phyloP scores from a whole-genome alignment of 2,888 invertebrate species.

The Ferdinandea cuprea region DNA sequence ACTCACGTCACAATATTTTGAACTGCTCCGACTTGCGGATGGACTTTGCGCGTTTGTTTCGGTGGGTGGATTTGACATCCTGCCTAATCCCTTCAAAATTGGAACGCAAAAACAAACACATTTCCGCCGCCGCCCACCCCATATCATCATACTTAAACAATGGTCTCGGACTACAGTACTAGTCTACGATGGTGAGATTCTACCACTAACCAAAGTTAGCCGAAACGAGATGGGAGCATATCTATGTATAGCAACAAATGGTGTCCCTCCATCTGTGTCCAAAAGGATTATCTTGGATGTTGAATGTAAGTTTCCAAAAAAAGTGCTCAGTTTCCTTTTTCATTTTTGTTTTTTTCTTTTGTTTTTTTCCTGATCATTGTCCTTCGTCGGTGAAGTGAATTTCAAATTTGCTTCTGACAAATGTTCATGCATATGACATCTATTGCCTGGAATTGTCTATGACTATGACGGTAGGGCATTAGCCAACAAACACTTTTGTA shows the following conservation, averaged over 20 bases:
- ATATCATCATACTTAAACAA: constrained; percentile 38
- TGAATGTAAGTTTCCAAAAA: constrained; percentile 86
- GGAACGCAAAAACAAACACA: constrained; percentile 17
- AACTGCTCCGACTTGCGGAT: constrained; percentile 53
- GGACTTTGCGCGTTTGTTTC: constrained; percentile 37
- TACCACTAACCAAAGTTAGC: constrained; percentile 93
- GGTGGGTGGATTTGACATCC: constrained; percentile 60
- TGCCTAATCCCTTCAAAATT: constrained; percentile 58
- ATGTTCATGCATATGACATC: constrained; percentile 75
- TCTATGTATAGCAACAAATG: constrained; percentile 86
- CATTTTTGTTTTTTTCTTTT: constrained; percentile 37
- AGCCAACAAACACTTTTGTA: constrained; percentile 57
- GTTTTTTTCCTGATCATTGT: constrained; percentile 55
- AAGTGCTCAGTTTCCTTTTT: constrained; percentile 51
- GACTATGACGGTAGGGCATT: constrained; percentile 65
- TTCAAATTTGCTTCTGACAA: constrained; percentile 69
- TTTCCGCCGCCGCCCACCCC: constrained; percentile 21
- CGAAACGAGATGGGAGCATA: constrained; percentile 88
- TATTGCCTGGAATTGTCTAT: constrained; percentile 73
- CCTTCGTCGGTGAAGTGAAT: constrained; percentile 71
- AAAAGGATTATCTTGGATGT: constrained; percentile 96
- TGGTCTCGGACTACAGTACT: constrained; percentile 86
- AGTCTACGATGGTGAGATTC: constrained; percentile 92
- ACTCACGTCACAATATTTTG: constrained; percentile 63
- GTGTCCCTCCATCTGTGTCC: constrained; percentile 95